Conservation (phyloP, 2,113 vertebrate genomes). For the Amia ocellicauda region DNA sequence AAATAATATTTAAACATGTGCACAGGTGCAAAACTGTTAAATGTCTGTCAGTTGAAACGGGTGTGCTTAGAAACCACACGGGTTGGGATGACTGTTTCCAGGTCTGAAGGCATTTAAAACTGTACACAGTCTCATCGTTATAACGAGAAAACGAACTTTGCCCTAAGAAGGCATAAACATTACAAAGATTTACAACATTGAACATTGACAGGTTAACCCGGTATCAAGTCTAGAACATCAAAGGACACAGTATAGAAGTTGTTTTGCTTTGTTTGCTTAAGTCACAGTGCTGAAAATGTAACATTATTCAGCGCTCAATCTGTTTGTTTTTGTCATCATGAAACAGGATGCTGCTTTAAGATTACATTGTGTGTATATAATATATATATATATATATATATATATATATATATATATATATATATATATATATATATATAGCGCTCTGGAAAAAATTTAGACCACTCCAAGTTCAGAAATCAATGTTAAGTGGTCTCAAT, state of each 20-base stretch:
- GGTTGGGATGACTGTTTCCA: too few relatives aligned
- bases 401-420: too few relatives aligned
- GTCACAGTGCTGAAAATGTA: constrained; percentile 50
- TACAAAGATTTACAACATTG: constrained; percentile 49
- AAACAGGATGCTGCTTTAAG: neutral
- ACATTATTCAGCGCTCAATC: constrained; percentile 36
- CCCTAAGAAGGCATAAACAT: constrained; percentile 63
- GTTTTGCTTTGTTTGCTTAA: constrained; percentile 40
- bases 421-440: too few relatives aligned
- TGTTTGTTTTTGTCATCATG: constrained; percentile 22
- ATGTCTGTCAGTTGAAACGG: constrained; percentile 22
- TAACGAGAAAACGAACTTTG: constrained; percentile 46
- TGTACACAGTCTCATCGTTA: constrained; percentile 21
- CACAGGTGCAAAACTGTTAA: neutral
- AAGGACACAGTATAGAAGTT: constrained; percentile 28
- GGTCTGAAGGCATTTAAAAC: too few relatives aligned
- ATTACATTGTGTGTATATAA: too few relatives aligned
- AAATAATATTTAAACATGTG: too few relatives aligned
- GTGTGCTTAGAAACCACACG: neutral
- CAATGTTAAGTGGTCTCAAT: too few relatives aligned
- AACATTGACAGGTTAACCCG: constrained; percentile 48
- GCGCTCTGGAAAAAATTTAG: too few relatives aligned
- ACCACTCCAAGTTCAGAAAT: too few relatives aligned
- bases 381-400: neutral
- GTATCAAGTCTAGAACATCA: constrained; percentile 54